Evolutionary conservation across 1,140 invertebrate species (phyloP).

Genomic region (Philotrypesis tridentata): DNA sequence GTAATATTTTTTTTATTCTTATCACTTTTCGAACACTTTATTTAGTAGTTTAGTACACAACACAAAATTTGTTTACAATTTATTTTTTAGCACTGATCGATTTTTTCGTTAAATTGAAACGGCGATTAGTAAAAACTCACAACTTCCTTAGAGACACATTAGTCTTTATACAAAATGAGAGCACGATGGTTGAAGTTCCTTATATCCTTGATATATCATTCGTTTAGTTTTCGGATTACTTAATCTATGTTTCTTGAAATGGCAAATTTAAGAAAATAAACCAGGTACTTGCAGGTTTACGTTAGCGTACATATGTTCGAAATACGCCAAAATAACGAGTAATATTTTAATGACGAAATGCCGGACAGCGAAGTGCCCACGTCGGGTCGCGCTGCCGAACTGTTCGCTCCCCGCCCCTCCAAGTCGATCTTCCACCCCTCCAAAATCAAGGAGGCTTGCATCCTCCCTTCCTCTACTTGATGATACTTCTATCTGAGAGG

Average conservation of each 20-base stretch:
- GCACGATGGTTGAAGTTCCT: background rate
- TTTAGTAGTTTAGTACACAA: background rate
- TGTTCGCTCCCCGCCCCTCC: slow-evolving; percentile 72
- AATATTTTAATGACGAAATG: slow-evolving; percentile 74
- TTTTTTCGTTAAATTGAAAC: background rate
- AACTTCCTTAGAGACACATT: background rate
- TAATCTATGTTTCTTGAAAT: background rate
- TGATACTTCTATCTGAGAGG: slow-evolving; percentile 45
- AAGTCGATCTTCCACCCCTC: slow-evolving; percentile 56
- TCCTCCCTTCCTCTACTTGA: slow-evolving; percentile 46
- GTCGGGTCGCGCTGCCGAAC: slow-evolving; percentile 74
- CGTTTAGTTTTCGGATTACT: background rate
- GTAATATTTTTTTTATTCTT: background rate
- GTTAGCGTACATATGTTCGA: background rate
- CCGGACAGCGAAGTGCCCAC: slow-evolving; percentile 74
- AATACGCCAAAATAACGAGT: slow-evolving; percentile 55
- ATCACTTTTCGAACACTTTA: background rate
- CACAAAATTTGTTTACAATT: background rate
- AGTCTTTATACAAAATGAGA: background rate
- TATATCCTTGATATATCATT: no score
- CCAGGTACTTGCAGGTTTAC: slow-evolving; percentile 22
- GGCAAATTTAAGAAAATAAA: background rate
- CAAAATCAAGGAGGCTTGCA: slow-evolving; percentile 34
- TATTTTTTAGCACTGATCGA: background rate
- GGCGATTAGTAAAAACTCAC: background rate